These are phyloP conservation scores for Caranx melampygus DNA, from an alignment of 2,113 vertebrate genomes.

Conservation along the genomic window DNA sequence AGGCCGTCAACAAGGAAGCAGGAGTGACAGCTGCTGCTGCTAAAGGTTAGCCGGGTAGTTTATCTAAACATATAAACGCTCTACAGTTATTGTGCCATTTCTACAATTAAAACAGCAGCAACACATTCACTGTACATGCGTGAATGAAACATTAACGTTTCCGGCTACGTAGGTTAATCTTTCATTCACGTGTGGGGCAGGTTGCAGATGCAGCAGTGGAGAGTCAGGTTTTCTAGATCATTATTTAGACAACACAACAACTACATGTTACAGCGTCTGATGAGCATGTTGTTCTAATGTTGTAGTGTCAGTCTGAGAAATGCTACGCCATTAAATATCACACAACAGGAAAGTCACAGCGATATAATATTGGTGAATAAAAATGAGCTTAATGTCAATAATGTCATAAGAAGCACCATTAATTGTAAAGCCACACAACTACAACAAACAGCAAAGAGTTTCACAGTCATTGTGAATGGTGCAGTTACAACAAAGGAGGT, in stretches of 20 bases:
- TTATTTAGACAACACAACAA: neutral
- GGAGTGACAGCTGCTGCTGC: neutral
- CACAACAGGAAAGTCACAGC: no score
- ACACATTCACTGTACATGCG: neutral
- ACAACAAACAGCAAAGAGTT: no score
- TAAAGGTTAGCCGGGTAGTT: constrained; percentile 36
- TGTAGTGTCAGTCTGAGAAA: neutral
- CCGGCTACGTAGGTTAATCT: neutral
- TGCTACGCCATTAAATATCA: neutral
- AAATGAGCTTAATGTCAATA: no score
- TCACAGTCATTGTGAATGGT: no score
- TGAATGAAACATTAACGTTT: neutral
- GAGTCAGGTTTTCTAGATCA: neutral
- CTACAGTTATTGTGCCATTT: neutral
- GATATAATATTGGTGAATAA: no score
- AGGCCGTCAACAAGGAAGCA: constrained; percentile 48
- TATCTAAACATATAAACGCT: fast-evolving
- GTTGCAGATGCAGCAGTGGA: neutral
- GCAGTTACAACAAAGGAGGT: no score
- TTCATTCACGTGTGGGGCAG: neutral
- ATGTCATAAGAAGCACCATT: no score
- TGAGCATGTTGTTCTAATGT: no score
- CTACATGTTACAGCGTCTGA: no score
- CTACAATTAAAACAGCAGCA: neutral
- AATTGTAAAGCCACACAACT: no score